These are phyloP conservation scores for Rhyacophila evoluta DNA, from an alignment of 2,888 invertebrate genomes.

Conservation along the genomic window DNA sequence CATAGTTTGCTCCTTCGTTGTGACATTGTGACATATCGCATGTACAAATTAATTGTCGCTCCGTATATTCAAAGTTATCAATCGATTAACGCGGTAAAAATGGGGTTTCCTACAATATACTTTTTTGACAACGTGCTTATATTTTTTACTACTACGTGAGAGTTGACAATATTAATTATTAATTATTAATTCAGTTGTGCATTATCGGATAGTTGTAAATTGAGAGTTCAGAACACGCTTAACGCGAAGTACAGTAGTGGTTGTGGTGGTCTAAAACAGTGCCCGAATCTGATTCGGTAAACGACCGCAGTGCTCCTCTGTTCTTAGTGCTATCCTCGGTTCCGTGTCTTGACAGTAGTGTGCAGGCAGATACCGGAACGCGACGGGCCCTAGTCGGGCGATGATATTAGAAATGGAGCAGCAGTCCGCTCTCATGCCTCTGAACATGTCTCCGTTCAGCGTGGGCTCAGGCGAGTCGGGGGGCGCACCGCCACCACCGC, in stretches of 20 bases:
- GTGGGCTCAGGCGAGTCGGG: conserved; percentile 80
- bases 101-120: neutral
- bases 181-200: neutral
- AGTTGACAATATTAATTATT: conserved; percentile 8
- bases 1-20: conserved; percentile 7
- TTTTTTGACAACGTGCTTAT: neutral
- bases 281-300: conserved; percentile 63
- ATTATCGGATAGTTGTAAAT: conserved; percentile 41
- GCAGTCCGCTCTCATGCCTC: conserved; percentile 86
- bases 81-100: conserved; percentile 17
- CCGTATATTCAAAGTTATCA: neutral
- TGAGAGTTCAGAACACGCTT: conserved; percentile 6
- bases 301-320: conserved; percentile 60
- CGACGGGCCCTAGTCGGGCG: conserved; percentile 59
- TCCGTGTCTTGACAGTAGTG: conserved; percentile 58
- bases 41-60: neutral
- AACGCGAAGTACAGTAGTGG: conserved; percentile 50
- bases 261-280: conserved; percentile 64
- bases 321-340: neutral
- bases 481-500: conserved; percentile 71
- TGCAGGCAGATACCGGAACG: conserved; percentile 58
- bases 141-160: neutral
- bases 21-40: conserved; percentile 29
- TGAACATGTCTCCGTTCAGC: conserved; percentile 90
- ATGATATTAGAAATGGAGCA: conserved; percentile 91